Evolutionary conservation across 2,113 vertebrate species (phyloP).

Genomic region (Thryonomys swinderianus): DNA sequence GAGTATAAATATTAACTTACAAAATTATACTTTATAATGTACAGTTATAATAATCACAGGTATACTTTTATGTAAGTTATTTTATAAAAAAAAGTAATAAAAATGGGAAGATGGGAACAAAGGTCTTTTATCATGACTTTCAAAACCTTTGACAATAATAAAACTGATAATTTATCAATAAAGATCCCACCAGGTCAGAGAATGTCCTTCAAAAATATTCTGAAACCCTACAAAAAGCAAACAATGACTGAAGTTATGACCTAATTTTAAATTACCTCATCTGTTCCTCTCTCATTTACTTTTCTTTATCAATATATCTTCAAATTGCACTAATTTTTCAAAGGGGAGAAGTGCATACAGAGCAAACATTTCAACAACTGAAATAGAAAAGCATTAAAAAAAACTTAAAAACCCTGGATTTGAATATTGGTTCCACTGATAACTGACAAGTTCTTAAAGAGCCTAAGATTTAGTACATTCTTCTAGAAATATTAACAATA

Average conservation of each 20-base stretch:
- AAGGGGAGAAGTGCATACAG: slow-evolving; percentile 79
- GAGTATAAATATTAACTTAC: not conserved
- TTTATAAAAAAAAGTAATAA: slow-evolving; percentile 37
- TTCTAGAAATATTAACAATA: slow-evolving; percentile 8
- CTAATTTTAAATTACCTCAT: slow-evolving; percentile 71
- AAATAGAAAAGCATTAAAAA: slow-evolving; percentile 1
- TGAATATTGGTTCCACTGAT: slow-evolving; percentile 18
- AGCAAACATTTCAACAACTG: slow-evolving; percentile 77
- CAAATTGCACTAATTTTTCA: slow-evolving; percentile 64
- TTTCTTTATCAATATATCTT: slow-evolving; percentile 74
- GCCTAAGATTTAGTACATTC: slow-evolving; percentile 22
- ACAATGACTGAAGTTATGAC: slow-evolving; percentile 77
- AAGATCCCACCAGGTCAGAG: not conserved
- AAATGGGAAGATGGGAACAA: not conserved
- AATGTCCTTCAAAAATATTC: slow-evolving; percentile 18
- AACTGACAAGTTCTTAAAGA: not conserved
- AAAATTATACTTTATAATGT: slow-evolving; percentile 31
- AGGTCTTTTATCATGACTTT: slow-evolving; percentile 11
- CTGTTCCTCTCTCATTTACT: slow-evolving; percentile 69
- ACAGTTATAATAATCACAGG: slow-evolving; percentile 35
- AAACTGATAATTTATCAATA: slow-evolving; percentile 10
- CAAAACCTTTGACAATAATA: slow-evolving; percentile 44
- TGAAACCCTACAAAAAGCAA: slow-evolving; percentile 24
- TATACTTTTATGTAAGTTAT: not conserved
- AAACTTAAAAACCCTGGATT: slow-evolving; percentile 34